Base-by-base conservation (phyloP, 2,888 invertebrate genomes). In the Sipha maydis region DNA sequence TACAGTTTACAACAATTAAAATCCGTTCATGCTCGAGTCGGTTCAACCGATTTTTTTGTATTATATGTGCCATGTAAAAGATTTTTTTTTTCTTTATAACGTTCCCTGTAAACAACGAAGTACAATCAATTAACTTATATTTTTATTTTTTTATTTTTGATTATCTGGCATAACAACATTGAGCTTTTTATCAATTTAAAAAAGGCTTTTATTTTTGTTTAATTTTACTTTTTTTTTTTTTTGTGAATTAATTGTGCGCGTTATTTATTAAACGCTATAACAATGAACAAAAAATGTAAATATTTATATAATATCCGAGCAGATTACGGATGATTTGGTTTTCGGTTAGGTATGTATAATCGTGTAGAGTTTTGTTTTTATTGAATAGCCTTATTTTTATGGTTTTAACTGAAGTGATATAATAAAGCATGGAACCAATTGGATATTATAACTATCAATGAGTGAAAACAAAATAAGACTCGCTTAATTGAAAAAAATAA, bases 121-220 rank as follows among this genome's bases (percentile, higher is more conserved):
- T 67, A 67, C 25, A 25, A 83, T 82, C 82, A 82, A 71, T 71
- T 31, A 83, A 7, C 31, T 54, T 14, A 17, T 31, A 25, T 71
- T 31, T 71, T 83, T 83, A 71, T 83, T 34, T 34, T 34, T 34
- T 34, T 71, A 25, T 71, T 83, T 83, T 83, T 83, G 83, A 83
- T 83, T 83, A 83, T 54, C 17, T 83, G 48, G 83, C 83, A 71
- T 54, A 71, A 71, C 38, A 41, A 67, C 21, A 69, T 83, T 48
- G 14, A 31, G 83, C 48, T 71, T 48, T 71, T 19, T 34, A 71
- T 83, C 21, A 14, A 31, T 71, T 83, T 83, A 31, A 25, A 25
- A 71, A 83, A 71, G 54, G 83, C 11, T n/a, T 83, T 71, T 83
- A 83, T 83, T 54, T 83, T 54, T 83, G 54, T 41, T 54, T 54